Evolutionary conservation across 2,888 invertebrate species (phyloP), one percentile per base, ranked within the genome.

Genomic region (Melinopterus prodromus): DNA sequence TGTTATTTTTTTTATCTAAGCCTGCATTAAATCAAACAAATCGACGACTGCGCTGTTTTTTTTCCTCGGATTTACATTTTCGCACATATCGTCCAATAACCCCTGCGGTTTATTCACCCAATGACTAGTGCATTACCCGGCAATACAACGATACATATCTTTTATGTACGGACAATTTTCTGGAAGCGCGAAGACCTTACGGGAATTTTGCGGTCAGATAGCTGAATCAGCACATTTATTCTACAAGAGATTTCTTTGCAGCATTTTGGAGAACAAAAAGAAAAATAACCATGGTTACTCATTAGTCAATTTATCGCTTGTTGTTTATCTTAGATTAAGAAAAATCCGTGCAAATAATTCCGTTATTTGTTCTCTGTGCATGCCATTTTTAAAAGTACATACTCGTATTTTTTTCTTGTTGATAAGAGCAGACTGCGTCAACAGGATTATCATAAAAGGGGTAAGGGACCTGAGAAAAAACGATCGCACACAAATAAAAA

Each of bases 61-160:
- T 83, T 83, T 83, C 81, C 82, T 83, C 79, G 78, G 77, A 78
- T 80, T 74, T 77, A 76, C 78, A 76, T 77, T 82, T 81, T 82
- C 78, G 79, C 80, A 71, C 79, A 74, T 74, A 74, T 74, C 74
- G 74, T 74, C 15, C 74, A n/a, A 26, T 74, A 74, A 74, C 74
- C 74, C 35, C 37, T n/a, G 74, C 35, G 5, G 74, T 74, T 74
- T 74, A 37, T 9, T 74, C 74, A 74, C 74, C 74, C 74, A 35
- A 26, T 74, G 36, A 35, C n/a, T 35, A 37, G 35, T 74, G 37
- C n/a, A 35, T 74, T 74, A 26, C 35, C 36, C 35, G 36, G 15
- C 71, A 9, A 74, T 74, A n/a, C 36, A n/a, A 16, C 36, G 5
- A 53, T 53, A 12, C 12, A 12, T 53, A 53, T 53, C 26, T 26